A percentile compares a stretch with the other conserved stretches of the same genome.
phyloP scores from a whole-genome alignment of 2,888 invertebrate species.

The Matsumyia berberina region DNA sequence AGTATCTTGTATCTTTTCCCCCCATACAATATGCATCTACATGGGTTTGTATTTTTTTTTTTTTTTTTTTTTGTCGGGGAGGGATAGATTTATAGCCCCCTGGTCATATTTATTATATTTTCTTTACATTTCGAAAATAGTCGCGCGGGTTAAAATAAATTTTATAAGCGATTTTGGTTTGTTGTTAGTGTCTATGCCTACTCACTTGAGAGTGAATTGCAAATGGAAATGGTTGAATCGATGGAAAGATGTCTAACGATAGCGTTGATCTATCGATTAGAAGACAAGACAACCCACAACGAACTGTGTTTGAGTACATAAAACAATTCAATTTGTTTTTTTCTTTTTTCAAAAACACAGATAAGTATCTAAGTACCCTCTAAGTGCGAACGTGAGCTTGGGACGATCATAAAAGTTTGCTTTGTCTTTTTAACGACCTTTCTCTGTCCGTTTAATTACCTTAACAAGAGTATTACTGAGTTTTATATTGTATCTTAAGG shows the following conservation, averaged over 20 bases:
- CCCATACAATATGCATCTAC: constrained; percentile 22
- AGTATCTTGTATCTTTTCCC: constrained; percentile 37
- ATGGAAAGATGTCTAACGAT: neutral
- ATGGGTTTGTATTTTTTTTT: constrained; percentile 1
- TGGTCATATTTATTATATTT: constrained; percentile 62
- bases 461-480: constrained; percentile 58
- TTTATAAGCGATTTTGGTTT: neutral
- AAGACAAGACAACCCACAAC: neutral
- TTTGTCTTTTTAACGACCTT: constrained; percentile 64
- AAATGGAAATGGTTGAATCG: neutral
- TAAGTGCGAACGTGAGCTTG: constrained; percentile 71
- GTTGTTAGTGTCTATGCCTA: too few species aligned
- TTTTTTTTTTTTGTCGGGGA: constrained; percentile 18
- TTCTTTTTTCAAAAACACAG: constrained; percentile 40
- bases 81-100: constrained; percentile 56
- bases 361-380: constrained; percentile 63
- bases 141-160: constrained; percentile 34
- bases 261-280: constrained; percentile 8
- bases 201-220: neutral
- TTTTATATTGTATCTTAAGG: constrained; percentile 31
- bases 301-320: neutral
- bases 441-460: constrained; percentile 70
- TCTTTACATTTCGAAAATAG: constrained; percentile 19
- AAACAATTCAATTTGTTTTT: constrained; percentile 30
- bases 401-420: constrained; percentile 49